These are phyloP conservation scores for Zingel zingel DNA, from an alignment of 2,113 vertebrate genomes.

Conservation along the genomic window DNA sequence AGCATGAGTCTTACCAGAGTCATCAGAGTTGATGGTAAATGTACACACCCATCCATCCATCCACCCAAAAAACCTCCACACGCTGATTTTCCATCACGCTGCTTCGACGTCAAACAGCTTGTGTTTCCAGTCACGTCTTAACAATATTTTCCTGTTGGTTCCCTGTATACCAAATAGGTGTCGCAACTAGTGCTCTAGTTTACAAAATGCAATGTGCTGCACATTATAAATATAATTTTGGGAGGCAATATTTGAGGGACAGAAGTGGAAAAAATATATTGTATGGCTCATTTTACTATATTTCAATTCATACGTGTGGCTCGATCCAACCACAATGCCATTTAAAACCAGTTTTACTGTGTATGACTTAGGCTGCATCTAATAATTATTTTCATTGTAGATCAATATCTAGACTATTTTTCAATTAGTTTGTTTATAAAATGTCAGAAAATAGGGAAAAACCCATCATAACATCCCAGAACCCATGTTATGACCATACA, in stretches of 20 bases:
- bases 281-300: background rate
- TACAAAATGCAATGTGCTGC: background rate
- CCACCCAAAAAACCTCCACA: conserved; percentile 1
- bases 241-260: background rate
- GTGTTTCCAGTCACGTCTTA: conserved; percentile 28
- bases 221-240: background rate
- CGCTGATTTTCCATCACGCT: conserved; percentile 11
- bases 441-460: background rate
- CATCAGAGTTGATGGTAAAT: conserved; percentile 1
- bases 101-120: background rate
- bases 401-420: background rate
- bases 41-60: background rate
- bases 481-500: background rate
- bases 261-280: background rate
- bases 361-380: background rate
- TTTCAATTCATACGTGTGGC: background rate
- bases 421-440: background rate
- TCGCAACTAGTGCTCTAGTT: background rate
- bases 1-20: background rate
- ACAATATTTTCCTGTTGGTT: background rate
- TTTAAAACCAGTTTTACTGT: background rate
- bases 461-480: background rate
- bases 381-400: background rate
- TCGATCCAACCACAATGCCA: background rate
- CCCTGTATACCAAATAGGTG: background rate